Base-by-base conservation (phyloP, 2,113 vertebrate genomes). In the Oryzias javanicus region DNA sequence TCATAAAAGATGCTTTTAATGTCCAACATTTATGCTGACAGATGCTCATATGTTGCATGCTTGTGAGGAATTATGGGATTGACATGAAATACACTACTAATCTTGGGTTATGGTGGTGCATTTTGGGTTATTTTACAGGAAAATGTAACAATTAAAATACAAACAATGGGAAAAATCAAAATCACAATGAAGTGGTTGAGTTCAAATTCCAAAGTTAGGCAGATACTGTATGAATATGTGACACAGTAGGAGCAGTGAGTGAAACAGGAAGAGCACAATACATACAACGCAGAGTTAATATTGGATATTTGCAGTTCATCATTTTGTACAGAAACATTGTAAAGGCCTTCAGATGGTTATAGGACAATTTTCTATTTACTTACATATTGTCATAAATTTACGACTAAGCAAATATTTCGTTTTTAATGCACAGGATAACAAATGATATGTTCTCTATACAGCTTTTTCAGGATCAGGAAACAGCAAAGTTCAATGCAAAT, bases 401-500 rank as follows among this genome's bases (percentile, higher is more conserved):
- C 57, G 20, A 49, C 61, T 12, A 15, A 72, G 71, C 49, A 60
- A 68, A 19, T 42, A 46, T 48, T 49, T 40, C 19, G 64, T 69
- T 61, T 6, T 22, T 2, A 22, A 22, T 22, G 22, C 3, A 22
- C 22, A 22, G 22, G 22, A 22, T 22, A 22, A 3, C 22, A 22
- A 22, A 22, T 3, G 2, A 22, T 22, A 3, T 8, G 4, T 72
- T 42, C 51, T 63, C 17, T 45, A 49, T 56, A 61, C 35, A 19
- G 57, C 62, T 72, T 54, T 10, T 7, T 66, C 64, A 78, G 63
- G 60, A 64, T 71, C 75, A 56, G 79, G 57, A 70, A 87, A 82
- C 76, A 79, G 81, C 53, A 35, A 35, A 52, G 57, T 74, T 77
- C 84, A 79, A 84, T 84, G 72, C 79, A 81, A 82, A 74, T 73